Evolutionary conservation across 2,888 invertebrate genomes (phyloP).

Genomic region (Coenonympha glycerion): DNA sequence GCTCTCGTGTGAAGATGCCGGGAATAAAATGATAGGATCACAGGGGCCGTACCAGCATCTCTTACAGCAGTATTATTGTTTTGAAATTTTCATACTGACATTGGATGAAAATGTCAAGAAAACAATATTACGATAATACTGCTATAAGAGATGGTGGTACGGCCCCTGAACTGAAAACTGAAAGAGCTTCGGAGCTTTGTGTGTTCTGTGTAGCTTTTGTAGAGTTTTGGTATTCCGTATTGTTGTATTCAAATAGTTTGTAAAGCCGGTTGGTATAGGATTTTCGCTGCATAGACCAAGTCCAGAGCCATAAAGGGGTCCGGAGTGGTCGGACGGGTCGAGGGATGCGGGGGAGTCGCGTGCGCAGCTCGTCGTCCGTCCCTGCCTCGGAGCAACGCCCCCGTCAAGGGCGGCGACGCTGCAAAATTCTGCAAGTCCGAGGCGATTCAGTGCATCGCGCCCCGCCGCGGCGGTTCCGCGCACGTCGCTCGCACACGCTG

Average conservation of each 20-base stretch:
- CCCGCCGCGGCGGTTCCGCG: slow-evolving; percentile 74
- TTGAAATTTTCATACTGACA: too few species aligned
- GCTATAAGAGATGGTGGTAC: too few species aligned
- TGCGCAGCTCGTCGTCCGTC: slow-evolving; percentile 70
- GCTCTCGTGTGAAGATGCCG: too few species aligned
- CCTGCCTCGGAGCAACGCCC: slow-evolving; percentile 76
- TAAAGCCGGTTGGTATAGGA: neutral
- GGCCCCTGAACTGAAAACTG: too few species aligned
- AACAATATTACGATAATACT: too few species aligned
- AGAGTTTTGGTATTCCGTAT: neutral
- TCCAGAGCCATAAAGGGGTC: slow-evolving; percentile 29
- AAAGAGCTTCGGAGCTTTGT: too few species aligned
- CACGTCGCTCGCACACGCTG: slow-evolving; percentile 50
- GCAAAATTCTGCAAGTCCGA: slow-evolving; percentile 75
- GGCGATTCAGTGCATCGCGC: slow-evolving; percentile 73
- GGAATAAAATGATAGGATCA: too few species aligned
- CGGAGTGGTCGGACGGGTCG: slow-evolving; percentile 44
- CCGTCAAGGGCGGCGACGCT: slow-evolving; percentile 76
- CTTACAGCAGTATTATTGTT: too few species aligned
- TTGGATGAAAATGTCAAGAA: too few species aligned
- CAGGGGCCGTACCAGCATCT: too few species aligned
- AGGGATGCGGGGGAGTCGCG: slow-evolving; percentile 63
- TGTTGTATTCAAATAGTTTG: neutral
- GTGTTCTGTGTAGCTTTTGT: too few species aligned
- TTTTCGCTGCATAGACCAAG: slow-evolving; percentile 2